A percentile compares a stretch with the other conserved stretches of the same genome.
Evolutionary conservation across 2,888 invertebrate species (phyloP).

Genomic region (Asteroscopus sphinx): DNA sequence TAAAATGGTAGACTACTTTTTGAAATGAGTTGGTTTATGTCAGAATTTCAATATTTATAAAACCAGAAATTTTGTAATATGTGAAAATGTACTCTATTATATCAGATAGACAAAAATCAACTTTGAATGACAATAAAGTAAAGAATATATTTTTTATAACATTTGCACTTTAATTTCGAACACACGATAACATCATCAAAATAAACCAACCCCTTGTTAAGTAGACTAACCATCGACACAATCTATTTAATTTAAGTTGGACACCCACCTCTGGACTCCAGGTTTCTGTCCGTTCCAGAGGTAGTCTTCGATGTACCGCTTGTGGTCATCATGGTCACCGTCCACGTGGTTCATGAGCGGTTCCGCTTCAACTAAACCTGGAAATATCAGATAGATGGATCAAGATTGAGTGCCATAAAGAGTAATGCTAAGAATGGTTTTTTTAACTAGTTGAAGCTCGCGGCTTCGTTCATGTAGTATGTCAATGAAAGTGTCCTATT

Average conservation of each 20-base stretch:
- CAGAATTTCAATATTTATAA: not conserved
- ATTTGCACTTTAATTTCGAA: not conserved
- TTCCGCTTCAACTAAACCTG: slow-evolving; percentile 92
- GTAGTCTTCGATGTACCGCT: slow-evolving; percentile 87
- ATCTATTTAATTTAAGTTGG: slow-evolving; percentile 1
- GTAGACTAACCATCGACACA: slow-evolving; percentile 20
- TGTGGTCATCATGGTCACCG: slow-evolving; percentile 85
- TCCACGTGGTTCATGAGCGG: slow-evolving; percentile 93
- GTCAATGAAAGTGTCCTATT: too few relatives aligned
- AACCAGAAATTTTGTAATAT: too few relatives aligned
- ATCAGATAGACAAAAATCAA: too few relatives aligned
- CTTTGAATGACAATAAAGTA: too few relatives aligned
- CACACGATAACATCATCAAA: slow-evolving; percentile 1
- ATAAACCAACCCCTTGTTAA: slow-evolving; percentile 36
- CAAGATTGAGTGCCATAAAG: not conserved
- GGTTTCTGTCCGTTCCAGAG: slow-evolving; percentile 87
- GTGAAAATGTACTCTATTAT: too few relatives aligned
- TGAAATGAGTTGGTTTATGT: slow-evolving; percentile 40
- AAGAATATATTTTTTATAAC: too few relatives aligned
- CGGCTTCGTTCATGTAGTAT: too few relatives aligned
- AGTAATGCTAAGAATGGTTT: not conserved
- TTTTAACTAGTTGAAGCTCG: too few relatives aligned
- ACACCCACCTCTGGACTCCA: slow-evolving; percentile 82
- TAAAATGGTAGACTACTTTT: slow-evolving; percentile 28
- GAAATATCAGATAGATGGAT: slow-evolving; percentile 55